Evolutionary conservation across 2,888 invertebrate genomes (phyloP), one percentile per base, ranked within the genome.

Genomic region (Eustalomyia histrio): DNA sequence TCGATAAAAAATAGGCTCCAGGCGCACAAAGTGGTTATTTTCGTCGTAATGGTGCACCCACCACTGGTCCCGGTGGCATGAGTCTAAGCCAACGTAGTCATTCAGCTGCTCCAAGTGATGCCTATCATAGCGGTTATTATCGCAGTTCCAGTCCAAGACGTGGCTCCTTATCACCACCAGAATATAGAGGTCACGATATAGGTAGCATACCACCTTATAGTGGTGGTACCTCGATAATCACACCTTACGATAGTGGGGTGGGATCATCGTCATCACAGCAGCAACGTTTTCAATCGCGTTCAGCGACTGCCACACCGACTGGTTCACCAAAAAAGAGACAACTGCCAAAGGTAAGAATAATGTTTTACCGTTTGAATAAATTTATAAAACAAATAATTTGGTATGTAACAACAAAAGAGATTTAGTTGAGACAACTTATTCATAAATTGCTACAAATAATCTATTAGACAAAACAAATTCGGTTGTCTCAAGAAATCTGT

Each of bases 301-400:
- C 96, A 73, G 96, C 97, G 82, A 97, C 97, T 76, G 97, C 96
- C 85, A 97, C 97, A 71, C 98, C 98, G 69, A 97, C 97, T 78
- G 97, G 97, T 82, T 97, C 97, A 84, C 97, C 98, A 68, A 98
- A 98, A 92, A 98, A 98, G 92, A 93, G 99, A 85, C 98, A 98
- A 92, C 93, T 99, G 88, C 99, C 99, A 85, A 97, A 97, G 92
- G 97, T 98, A 90, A 24, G 39, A 39, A 14, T 39, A 12, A 35
- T 10, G 8, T 10, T 35, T n/a, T n/a, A n/a, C n/a, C n/a, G n/a
- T n/a, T n/a, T n/a, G n/a, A n/a, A n/a, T n/a, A n/a, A n/a, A n/a
- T n/a, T n/a, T n/a, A n/a, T n/a, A n/a, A n/a, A n/a, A n/a, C n/a
- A n/a, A n/a, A n/a, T n/a, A n/a, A n/a, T n/a, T n/a, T n/a, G n/a